These are phyloP conservation scores for Lathamus discolor DNA, from an alignment of 2,113 vertebrate species.

Conservation along the genomic window DNA sequence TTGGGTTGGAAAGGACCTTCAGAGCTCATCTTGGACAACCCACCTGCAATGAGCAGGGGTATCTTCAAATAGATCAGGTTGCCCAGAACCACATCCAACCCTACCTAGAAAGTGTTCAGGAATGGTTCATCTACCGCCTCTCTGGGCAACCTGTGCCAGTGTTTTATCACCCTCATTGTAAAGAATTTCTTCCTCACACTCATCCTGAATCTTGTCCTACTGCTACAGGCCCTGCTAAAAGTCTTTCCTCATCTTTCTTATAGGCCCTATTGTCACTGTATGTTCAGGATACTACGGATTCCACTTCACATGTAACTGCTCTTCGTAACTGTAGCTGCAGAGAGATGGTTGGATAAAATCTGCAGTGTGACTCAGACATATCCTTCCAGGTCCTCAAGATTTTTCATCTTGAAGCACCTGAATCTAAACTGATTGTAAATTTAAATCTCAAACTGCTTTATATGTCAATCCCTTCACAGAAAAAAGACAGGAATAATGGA, in stretches of 20 bases:
- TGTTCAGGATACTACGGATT: fast-evolving
- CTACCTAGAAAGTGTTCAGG: background rate
- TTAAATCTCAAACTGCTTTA: background rate
- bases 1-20: background rate
- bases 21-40: background rate
- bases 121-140: background rate
- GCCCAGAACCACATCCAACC: background rate
- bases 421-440: background rate
- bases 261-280: background rate
- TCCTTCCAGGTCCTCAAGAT: background rate
- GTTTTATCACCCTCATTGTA: background rate
- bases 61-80: background rate
- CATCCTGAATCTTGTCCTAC: no score
- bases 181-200: background rate
- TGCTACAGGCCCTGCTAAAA: background rate
- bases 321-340: background rate
- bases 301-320: background rate
- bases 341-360: background rate
- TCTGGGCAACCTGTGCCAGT: background rate
- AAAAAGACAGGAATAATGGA: background rate
- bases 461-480: background rate
- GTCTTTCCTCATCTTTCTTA: background rate
- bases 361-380: background rate
- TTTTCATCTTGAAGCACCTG: background rate
- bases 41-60: background rate